Evolutionary conservation across 2,797 vertebrate species (phyloP), one percentile per base, ranked within the genome.

Genomic region (Novumbra hubbsi): DNA sequence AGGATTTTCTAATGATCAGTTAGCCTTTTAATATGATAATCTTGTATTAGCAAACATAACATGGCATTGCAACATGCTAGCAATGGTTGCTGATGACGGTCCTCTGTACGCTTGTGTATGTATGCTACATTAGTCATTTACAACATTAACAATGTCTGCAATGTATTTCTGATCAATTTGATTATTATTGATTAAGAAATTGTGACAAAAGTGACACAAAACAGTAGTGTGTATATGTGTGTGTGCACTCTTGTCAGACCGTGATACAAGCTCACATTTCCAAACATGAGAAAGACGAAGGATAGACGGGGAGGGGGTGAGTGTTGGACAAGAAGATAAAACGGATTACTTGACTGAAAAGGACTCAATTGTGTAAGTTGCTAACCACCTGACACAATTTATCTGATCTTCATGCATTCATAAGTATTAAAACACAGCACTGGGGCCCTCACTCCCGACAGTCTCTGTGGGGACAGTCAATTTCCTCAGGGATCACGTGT

Each of bases 281-380:
- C 69, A 52, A 49, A 57, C 50, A 8, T 62, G 70, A 41, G 52
- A 17, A 30, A 34, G 70, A 14, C 76, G 73, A 68, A 2, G 71
- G 68, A 69, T 21, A 69, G 12, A 27, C 68, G 68, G 82, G 75
- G 80, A 73, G 77, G 81, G 88, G 77, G 88, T 21, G 17, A 88
- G 67, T 15, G 48, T 50, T 16, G 6, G 68, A 19, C 45, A 50
- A 50, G 27, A 48, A 28, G 15, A 28, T 50, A 28, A 50, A 69
- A 30, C 50, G 48, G 21, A 49, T 69, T 49, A 69, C 67, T 49
- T 15, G 19, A 52, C 50, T 17, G 45, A 68, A 68, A 17, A 69
- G 14, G 48, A 28, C 16, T 30, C 45, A 70, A 27, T 28, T 48
- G 48, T 48, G 8, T 45, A 9, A 21, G 6, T 70, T 70, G 45